Evolutionary conservation across 2,888 invertebrate genomes (phyloP), one percentile per base, ranked within the genome.

Genomic region (Hirtodrosophila confusa): DNA sequence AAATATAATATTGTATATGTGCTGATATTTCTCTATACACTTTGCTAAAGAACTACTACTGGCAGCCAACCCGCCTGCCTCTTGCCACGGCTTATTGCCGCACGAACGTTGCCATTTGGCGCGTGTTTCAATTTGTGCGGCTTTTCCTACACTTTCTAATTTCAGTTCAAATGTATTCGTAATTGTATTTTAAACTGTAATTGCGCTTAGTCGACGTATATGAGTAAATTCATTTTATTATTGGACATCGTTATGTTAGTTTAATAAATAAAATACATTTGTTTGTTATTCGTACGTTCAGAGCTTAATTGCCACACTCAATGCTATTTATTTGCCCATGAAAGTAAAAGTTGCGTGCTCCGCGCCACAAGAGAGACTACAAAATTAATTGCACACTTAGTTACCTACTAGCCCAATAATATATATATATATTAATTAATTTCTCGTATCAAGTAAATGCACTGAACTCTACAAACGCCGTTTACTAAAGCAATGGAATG

Each of bases 341-440:
- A 84, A 84, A 84, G 84, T 80, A 86, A 84, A 75, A 84, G 84
- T 84, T 78, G 88, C 88, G 78, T 88, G 86, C 45, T 24, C 23
- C 27, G 11, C 27, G 50, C 23, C 27, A 12, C 10, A 35, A 27
- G 45, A 50, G 24, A 70, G 65, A 56, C 44, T 39, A 43, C 31
- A 43, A 54, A 31, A 24, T 60, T 43, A 31, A 31, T 27, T 9
- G 31, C 36, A 43, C 35, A 17, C 55, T 11, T 17, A 41, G 12
- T 61, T 43, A 39, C 41, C 35, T n/a, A 69, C 50, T 69, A 24
- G 53, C 43, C 43, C 47, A 68, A 55, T 63, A 11, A 41, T n/a
- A 54, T 17, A 17, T 17, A 17, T 17, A 17, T 17, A 17, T 36
- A 8, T 47, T 24, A 41, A 50, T 47, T 62, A 8, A 55, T 24